phyloP scores from a whole-genome alignment of 1,140 invertebrate species.

The Helicoverpa zea region DNA sequence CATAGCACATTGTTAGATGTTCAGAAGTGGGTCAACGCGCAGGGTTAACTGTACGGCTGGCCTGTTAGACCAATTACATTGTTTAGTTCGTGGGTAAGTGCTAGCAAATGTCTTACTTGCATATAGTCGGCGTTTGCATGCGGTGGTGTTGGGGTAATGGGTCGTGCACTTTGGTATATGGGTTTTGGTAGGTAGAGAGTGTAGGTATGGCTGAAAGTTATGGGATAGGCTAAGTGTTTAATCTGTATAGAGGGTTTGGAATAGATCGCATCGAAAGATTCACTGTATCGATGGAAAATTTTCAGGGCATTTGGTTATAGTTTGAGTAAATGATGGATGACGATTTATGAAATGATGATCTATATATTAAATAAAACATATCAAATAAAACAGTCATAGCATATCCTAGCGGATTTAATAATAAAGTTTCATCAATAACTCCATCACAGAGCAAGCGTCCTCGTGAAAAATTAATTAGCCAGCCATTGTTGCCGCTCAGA shows the following conservation, averaged over 20 bases:
- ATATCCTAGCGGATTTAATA: background rate
- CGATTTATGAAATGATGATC: background rate
- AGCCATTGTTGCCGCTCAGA: conserved; percentile 6
- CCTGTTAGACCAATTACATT: conserved; percentile 7
- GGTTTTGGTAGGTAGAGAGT: background rate
- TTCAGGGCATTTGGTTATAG: too few species aligned
- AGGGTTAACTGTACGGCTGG: conserved; percentile 25
- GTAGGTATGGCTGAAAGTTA: too few species aligned
- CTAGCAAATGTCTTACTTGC: background rate
- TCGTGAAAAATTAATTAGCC: conserved; percentile 6
- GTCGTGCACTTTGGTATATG: background rate
- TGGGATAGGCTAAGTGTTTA: too few species aligned
- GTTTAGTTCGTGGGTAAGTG: conserved; percentile 4
- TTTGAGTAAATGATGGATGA: too few species aligned
- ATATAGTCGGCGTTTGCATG: background rate
- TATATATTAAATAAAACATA: background rate
- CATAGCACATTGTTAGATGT: conserved; percentile 10
- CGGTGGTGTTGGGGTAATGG: background rate
- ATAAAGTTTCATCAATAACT: conserved; percentile 18
- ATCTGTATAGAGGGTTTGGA: too few species aligned
- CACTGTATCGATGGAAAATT: too few species aligned
- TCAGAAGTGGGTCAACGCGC: conserved; percentile 5
- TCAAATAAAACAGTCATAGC: background rate
- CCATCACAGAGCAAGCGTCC: background rate
- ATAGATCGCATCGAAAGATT: too few species aligned